phyloP scores from a whole-genome alignment of 1,140 invertebrate species.

The Magallana gigas region DNA sequence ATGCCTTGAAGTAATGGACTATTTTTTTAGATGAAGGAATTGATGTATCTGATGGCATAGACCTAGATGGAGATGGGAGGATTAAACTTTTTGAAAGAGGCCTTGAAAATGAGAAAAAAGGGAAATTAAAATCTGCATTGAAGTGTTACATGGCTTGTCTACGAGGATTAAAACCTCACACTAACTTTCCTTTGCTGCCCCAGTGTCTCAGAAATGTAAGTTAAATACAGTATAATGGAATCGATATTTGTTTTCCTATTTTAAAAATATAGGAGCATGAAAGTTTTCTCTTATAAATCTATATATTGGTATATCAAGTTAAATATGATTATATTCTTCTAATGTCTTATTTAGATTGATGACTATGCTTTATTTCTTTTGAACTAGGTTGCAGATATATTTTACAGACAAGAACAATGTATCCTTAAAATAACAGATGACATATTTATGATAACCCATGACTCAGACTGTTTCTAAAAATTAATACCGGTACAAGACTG shows the following conservation, averaged over 20 bases:
- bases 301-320: no score
- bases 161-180: conserved; percentile 64
- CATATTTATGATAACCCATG: no score
- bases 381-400: conserved; percentile 73
- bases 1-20: background rate
- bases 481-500: no score
- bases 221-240: background rate
- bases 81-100: conserved; percentile 73
- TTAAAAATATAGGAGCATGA: no score
- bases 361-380: background rate
- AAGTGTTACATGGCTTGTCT: conserved; percentile 74
- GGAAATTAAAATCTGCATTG: conserved; percentile 67
- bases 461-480: no score
- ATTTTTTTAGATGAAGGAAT: conserved; percentile 55
- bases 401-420: conserved; percentile 74
- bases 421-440: conserved; percentile 61
- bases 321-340: no score
- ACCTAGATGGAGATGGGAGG: conserved; percentile 59
- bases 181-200: conserved; percentile 70
- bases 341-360: background rate
- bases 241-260: background rate
- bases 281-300: no score
- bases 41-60: conserved; percentile 56
- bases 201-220: conserved; percentile 75
- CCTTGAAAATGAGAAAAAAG: conserved; percentile 62